Evolutionary conservation across 2,797 vertebrate species (phyloP).

Genomic region (Selene dorsalis): DNA sequence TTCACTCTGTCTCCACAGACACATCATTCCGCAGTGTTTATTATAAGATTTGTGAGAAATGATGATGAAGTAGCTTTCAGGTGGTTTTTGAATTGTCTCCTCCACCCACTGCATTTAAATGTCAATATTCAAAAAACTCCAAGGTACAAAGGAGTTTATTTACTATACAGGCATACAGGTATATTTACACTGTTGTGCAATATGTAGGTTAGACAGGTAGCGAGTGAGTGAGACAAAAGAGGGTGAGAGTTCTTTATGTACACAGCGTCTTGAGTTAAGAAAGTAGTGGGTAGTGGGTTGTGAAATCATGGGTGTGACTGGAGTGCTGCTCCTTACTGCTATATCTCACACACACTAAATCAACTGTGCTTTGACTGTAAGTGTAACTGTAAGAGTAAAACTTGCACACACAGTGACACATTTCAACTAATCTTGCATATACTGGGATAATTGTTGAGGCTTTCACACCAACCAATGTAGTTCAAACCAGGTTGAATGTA

Average conservation of each 20-base stretch:
- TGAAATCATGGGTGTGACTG: constrained; percentile 53
- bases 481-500: neutral
- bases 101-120: neutral
- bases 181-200: neutral
- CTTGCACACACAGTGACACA: neutral
- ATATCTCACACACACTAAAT: constrained; percentile 8
- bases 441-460: neutral
- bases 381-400: neutral
- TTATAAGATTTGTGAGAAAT: neutral
- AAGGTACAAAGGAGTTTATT: neutral
- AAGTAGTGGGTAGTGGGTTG: constrained; percentile 39
- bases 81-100: neutral
- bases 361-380: constrained; percentile 31
- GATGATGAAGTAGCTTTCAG: neutral
- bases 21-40: neutral
- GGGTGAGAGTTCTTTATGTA: neutral
- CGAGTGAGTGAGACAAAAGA: constrained; percentile 48
- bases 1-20: neutral
- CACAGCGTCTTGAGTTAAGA: constrained; percentile 30
- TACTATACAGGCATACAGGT: too few relatives aligned
- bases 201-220: constrained; percentile 14
- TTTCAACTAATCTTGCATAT: too few relatives aligned
- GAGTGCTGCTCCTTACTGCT: constrained; percentile 23
- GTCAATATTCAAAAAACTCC: neutral
- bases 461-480: neutral